Evolutionary conservation across 2,797 vertebrate species (phyloP).

Genomic region (Lacerta bilineata): DNA sequence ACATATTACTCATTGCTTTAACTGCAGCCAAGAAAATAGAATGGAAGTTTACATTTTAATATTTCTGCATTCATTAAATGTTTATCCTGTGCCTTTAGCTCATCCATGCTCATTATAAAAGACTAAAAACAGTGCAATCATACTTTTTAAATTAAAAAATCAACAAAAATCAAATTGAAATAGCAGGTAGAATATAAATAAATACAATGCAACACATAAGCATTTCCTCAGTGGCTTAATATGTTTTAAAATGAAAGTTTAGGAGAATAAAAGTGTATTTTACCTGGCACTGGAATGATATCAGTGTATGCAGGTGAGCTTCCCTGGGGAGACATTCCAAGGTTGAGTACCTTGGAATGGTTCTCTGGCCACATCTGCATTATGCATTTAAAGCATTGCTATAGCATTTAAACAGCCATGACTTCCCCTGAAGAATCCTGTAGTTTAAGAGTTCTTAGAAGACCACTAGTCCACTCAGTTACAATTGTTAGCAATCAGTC

Average conservation of each 20-base stretch:
- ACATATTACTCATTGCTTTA: fast-evolving
- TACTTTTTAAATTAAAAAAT: not conserved
- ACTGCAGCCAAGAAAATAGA: conserved; percentile 46
- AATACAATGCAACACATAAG: not conserved
- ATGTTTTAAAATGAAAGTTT: not conserved
- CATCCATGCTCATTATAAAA: not conserved
- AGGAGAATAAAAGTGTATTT: not conserved
- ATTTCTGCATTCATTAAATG: not conserved
- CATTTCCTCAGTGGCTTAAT: not conserved
- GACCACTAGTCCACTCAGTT: too few species aligned
- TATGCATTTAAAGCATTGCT: too few species aligned
- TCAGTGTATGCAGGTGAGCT: not conserved
- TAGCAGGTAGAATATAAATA: not conserved
- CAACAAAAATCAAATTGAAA: not conserved
- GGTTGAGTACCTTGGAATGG: not conserved
- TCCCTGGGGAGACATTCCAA: not conserved
- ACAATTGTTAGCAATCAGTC: too few species aligned
- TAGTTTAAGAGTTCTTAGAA: too few species aligned
- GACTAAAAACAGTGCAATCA: not conserved
- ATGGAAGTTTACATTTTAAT: conserved; percentile 44
- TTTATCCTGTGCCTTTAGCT: not conserved
- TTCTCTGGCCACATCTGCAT: too few species aligned
- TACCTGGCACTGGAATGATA: not conserved
- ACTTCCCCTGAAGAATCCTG: too few species aligned
- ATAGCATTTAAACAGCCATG: too few species aligned